Evolutionary conservation across 1,140 invertebrate species (phyloP), one percentile per base, ranked within the genome.

Genomic region (Drosophila melanica): DNA sequence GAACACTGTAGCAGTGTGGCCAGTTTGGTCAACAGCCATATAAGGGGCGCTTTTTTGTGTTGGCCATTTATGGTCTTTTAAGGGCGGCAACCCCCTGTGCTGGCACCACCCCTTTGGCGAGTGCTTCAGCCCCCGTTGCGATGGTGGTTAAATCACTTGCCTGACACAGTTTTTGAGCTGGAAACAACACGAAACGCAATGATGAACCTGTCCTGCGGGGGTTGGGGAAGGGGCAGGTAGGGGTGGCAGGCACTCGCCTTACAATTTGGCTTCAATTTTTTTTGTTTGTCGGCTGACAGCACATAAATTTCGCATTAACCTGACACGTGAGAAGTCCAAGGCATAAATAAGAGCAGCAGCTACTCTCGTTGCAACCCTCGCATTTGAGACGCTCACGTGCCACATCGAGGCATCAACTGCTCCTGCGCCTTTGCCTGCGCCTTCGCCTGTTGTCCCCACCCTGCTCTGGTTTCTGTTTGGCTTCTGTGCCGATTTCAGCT

Each of bases 401-500:
- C 60, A 27, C 16, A 53, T 3, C 37, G 45, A 35, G 55, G 64
- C 75, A 72, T 41, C 75, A 51, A 41, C 62, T 79, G 75, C 50
- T 53, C 8, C 48, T n/a, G 59, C 33, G 8, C 10, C 27, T 33
- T 23, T 23, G 20, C 20, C 20, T 23, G 2, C 20, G 20, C 23
- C 42, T 14, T 6, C 45, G 2, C 33, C 54, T 9, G 20, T 23
- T n/a, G 6, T n/a, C 3, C 11, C 27, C 4, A 27, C 27, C 27
- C 64, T 69, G 33, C 53, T 48, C 72, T 76, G 78, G 16, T 59
- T 57, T 50, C 75, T 72, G 58, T 70, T 86, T 75, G 75, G 81
- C 81, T 86, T 78, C 81, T 86, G 81, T 86, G 79, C 79, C 85
- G 79, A 77, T 87, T 89, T 77, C 84, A 89, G 84, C 84, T 69